Percentiles rank a stretch among this genome's conserved stretches.
These are phyloP conservation scores for Antennarius striatus DNA, from an alignment of 2,113 vertebrate genomes.

Conservation along the genomic window DNA sequence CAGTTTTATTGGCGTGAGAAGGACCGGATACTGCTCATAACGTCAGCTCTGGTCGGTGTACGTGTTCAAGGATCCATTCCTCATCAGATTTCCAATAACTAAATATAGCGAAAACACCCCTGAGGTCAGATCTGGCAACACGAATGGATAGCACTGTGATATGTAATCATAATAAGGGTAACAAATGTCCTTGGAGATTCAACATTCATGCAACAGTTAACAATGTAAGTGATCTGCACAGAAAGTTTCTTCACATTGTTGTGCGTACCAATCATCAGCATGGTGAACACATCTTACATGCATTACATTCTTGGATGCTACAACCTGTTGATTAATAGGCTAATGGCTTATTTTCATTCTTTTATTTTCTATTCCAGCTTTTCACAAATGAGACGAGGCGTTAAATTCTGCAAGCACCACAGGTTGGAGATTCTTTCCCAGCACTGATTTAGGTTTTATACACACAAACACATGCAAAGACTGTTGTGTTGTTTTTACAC, in stretches of 20 bases:
- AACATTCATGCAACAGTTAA: conserved; percentile 24
- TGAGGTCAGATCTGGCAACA: conserved; percentile 41
- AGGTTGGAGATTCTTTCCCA: background rate
- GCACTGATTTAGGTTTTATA: conserved; percentile 7
- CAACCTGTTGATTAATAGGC: conserved; percentile 35
- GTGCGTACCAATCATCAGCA: background rate
- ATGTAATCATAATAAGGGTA: conserved; percentile 43
- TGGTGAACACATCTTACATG: background rate
- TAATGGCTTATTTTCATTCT: conserved; percentile 24
- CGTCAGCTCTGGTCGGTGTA: conserved; percentile 26
- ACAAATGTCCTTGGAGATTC: conserved; percentile 3
- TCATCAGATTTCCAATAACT: conserved; percentile 65
- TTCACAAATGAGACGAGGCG: background rate
- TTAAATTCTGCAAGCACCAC: rapidly evolving
- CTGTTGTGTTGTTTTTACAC: background rate
- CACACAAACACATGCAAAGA: background rate
- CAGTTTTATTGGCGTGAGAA: conserved; percentile 49
- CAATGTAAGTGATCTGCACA: conserved; percentile 12
- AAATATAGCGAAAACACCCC: conserved; percentile 50
- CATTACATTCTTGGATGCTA: background rate
- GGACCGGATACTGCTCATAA: conserved; percentile 33
- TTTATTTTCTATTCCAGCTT: conserved; percentile 10
- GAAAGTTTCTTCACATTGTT: background rate
- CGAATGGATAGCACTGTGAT: conserved; percentile 42
- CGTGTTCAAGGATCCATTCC: conserved; percentile 38